Evolutionary conservation across 1,140 invertebrate genomes (phyloP).

Genomic region (Eciton burchellii): DNA sequence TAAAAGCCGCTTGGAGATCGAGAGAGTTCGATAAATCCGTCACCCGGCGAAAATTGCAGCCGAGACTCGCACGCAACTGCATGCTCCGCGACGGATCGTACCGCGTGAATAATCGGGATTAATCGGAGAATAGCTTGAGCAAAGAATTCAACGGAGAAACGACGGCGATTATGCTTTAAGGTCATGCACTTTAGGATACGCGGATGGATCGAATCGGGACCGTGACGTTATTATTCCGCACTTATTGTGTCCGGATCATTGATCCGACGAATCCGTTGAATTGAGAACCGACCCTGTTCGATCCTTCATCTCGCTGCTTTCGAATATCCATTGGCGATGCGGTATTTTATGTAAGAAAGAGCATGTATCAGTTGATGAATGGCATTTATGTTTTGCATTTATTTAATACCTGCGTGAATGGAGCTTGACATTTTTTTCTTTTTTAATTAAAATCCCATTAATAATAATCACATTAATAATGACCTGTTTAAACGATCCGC

Average conservation of each 20-base stretch:
- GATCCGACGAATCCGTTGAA: conserved; percentile 40
- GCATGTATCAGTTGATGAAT: not conserved
- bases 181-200: conserved; percentile 1
- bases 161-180: not conserved
- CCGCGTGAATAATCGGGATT: not conserved
- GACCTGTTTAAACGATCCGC: too few species aligned
- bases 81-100: too few species aligned
- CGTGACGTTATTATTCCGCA: conserved; percentile 26
- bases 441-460: too few species aligned
- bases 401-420: not conserved
- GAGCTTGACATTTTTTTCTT: not conserved
- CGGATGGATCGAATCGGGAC: not conserved
- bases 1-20: too few species aligned
- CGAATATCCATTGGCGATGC: conserved; percentile 3
- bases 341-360: conserved; percentile 2
- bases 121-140: not conserved
- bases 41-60: not conserved
- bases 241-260: conserved; percentile 37
- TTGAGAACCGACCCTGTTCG: conserved; percentile 41
- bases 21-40: not conserved
- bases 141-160: not conserved
- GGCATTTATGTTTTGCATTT: not conserved
- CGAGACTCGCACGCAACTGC: too few species aligned
- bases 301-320: conserved; percentile 24
- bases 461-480: too few species aligned